phyloP scores from a whole-genome alignment of 2,113 vertebrate species.

The Tachysurus fulvidraco region DNA sequence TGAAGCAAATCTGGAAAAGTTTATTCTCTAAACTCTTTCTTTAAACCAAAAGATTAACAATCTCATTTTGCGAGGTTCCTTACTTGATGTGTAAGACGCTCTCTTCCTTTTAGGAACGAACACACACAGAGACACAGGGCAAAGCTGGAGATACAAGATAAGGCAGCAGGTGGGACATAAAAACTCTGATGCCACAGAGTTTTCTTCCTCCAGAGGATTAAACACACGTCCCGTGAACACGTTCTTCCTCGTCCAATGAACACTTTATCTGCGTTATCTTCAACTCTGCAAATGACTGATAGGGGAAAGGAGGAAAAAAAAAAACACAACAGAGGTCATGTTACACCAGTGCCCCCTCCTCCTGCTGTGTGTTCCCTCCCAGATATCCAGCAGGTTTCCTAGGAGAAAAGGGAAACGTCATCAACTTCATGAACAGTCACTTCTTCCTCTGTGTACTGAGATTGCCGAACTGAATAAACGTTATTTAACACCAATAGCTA shows the following conservation, averaged over 20 bases:
- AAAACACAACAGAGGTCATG: slow-evolving; percentile 43
- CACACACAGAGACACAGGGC: background rate
- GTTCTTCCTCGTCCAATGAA: background rate
- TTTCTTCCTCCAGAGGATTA: slow-evolving; percentile 7
- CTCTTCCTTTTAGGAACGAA: slow-evolving; percentile 20
- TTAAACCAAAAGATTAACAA: background rate
- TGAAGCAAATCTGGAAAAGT: background rate
- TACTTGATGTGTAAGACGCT: background rate
- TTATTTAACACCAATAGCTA: background rate
- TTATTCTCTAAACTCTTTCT: background rate
- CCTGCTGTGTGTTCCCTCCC: slow-evolving; percentile 39
- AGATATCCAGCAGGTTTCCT: slow-evolving; percentile 32
- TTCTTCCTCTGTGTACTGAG: background rate
- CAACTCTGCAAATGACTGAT: slow-evolving; percentile 44
- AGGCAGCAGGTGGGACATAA: slow-evolving; percentile 38
- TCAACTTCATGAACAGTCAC: slow-evolving; percentile 2
- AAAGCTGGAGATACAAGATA: slow-evolving; percentile 9
- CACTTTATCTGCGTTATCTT: slow-evolving; percentile 29
- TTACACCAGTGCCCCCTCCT: slow-evolving; percentile 33
- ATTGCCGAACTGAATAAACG: background rate
- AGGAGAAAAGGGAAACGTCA: slow-evolving; percentile 34
- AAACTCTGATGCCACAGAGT: background rate
- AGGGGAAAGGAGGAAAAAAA: background rate
- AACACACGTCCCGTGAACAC: background rate
- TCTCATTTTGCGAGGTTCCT: slow-evolving; percentile 14